Base-by-base conservation (phyloP, 53 echinoderm and acorn worm species). In the Echinarachnius parma region DNA sequence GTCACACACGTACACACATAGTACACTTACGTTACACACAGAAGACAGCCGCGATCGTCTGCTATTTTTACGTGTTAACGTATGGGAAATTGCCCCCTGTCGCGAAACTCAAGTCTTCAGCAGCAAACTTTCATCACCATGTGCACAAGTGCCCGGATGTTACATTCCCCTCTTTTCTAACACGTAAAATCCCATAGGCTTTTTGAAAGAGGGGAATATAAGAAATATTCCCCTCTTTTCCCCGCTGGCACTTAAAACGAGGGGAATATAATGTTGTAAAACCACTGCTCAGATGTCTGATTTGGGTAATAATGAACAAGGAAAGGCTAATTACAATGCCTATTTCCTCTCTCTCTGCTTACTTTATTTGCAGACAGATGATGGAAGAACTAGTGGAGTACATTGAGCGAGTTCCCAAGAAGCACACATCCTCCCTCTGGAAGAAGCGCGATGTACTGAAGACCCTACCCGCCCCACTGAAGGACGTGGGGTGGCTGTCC, bases 331-430 rank as follows among this genome's bases (percentile, higher is more conserved):
- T 5, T 57, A 25, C 14, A 57, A 0, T 31, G 33, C 5, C 21
- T 25, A 23, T 8, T 32, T 14, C 9, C 10, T 18, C 5, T 45
- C 8, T 3, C 5, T 54, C 25, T 11, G 0, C 9, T 29, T 4
- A 34, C 5, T 52, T 1, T 34, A 27, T 80, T 60, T 35, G 15
- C 42, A 98, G 98, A 37, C 88, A 88, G 45, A 80, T 92, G 36
- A 98, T 98, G 98, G 98, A 98, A 55, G 98, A 98, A 52, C 62
- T 98, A 19, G 91, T 98, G 4, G 98, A 98, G 21, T 98, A 92
- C 81, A 86, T 86, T 35, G 91, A 89, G 65, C 66, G 98, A 71
- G 98, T 98, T 32, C 91, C 91, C 33, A 98, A 91, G 79, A 80
- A 74, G 61, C 79, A 75, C 60, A 61, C 72, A 21, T 65, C 88